Evolutionary conservation across 2,797 vertebrate species (phyloP).

Genomic region (Anniella stebbinsi): DNA sequence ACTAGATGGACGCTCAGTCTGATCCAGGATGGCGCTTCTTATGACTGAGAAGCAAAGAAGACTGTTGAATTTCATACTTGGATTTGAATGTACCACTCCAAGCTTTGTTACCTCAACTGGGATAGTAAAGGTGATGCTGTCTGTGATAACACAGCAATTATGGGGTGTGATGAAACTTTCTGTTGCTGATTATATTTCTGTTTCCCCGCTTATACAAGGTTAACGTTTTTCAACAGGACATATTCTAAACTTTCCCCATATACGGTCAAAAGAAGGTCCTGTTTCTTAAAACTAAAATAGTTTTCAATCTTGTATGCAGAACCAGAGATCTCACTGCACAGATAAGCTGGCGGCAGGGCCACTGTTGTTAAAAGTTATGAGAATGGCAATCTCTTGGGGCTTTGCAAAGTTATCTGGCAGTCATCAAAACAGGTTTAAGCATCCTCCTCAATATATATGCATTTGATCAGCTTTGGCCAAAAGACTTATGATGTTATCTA

Average conservation of each 20-base stretch:
- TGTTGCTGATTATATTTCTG: background rate
- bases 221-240: background rate
- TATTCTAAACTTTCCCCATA: background rate
- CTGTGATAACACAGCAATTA: background rate
- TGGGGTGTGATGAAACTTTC: background rate
- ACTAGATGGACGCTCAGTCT: too few relatives aligned
- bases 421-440: constrained; percentile 22
- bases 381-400: constrained; percentile 27
- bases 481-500: constrained; percentile 18
- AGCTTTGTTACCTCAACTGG: background rate
- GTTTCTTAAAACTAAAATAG: background rate
- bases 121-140: background rate
- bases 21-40: too few relatives aligned
- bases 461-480: constrained; percentile 51
- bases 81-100: background rate
- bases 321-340: background rate
- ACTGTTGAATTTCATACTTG: background rate
- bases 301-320: background rate
- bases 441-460: background rate
- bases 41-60: too few relatives aligned
- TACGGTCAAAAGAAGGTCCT: background rate
- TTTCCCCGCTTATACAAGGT: background rate
- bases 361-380: constrained; percentile 25
- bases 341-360: constrained; percentile 14
- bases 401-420: constrained; percentile 35